Percentiles rank a stretch among this genome's conserved stretches.
phyloP scores from a whole-genome alignment of 2,888 invertebrate species.

The Apotomis capreana region DNA sequence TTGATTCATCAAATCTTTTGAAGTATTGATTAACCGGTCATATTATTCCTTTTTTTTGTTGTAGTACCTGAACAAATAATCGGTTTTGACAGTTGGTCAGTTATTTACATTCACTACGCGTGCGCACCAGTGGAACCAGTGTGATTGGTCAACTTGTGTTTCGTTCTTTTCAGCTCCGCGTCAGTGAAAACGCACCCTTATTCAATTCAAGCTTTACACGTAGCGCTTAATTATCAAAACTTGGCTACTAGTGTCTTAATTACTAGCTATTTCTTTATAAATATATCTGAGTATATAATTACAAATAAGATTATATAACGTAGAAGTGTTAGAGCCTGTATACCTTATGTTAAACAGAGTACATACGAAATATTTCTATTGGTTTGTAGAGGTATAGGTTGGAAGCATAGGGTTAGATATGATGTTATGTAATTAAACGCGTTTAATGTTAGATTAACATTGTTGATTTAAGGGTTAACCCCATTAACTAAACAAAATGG shows the following conservation, averaged over 20 bases:
- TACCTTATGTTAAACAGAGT: slow-evolving; percentile 8
- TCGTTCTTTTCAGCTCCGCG: too few species aligned
- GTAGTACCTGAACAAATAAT: too few species aligned
- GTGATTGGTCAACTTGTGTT: too few species aligned
- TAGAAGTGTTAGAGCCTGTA: slow-evolving; percentile 28
- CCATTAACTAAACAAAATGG: neutral
- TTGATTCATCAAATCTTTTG: too few species aligned
- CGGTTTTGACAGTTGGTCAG: too few species aligned
- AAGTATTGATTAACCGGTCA: too few species aligned
- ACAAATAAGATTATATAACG: slow-evolving; percentile 17
- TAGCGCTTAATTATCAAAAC: slow-evolving; percentile 78
- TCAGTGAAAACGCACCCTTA: slow-evolving; percentile 7
- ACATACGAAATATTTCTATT: slow-evolving; percentile 7
- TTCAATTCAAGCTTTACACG: slow-evolving; percentile 71
- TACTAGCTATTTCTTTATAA: slow-evolving; percentile 28
- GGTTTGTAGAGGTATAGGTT: slow-evolving; percentile 4
- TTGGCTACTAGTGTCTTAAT: slow-evolving; percentile 66
- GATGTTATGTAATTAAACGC: neutral
- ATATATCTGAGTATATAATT: slow-evolving; percentile 20
- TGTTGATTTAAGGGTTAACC: too few species aligned
- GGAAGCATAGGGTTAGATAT: slow-evolving; percentile 23
- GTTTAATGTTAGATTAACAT: neutral
- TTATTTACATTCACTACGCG: too few species aligned
- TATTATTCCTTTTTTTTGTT: too few species aligned
- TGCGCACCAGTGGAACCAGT: too few species aligned